Conservation (phyloP, 2,888 invertebrate genomes). For the Timandra comae region DNA sequence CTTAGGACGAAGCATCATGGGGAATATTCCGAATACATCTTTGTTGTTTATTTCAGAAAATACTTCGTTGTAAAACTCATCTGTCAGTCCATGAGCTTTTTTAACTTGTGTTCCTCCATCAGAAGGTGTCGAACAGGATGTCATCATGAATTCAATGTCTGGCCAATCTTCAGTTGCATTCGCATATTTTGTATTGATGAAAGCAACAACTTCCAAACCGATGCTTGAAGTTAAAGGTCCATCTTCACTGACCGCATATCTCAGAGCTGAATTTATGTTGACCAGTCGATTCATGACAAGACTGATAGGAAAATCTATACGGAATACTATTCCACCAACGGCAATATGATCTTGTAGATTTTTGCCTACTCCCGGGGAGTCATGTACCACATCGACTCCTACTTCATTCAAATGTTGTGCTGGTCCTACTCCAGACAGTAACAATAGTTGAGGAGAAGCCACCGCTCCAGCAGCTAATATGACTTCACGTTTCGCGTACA, state of each 20-base stretch:
- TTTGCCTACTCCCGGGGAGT: conserved; percentile 89
- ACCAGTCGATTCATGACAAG: conserved; percentile 88
- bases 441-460: conserved; percentile 92
- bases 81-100: conserved; percentile 86
- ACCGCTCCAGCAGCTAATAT: conserved; percentile 93
- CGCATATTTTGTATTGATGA: conserved; percentile 92
- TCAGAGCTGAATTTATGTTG: conserved; percentile 87
- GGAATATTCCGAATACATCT: conserved; percentile 89
- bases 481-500: conserved; percentile 86
- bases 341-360: conserved; percentile 95
- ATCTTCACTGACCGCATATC: conserved; percentile 90
- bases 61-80: conserved; percentile 87
- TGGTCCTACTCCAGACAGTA: conserved; percentile 93
- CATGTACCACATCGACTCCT: conserved; percentile 83
- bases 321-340: conserved; percentile 88
- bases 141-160: conserved; percentile 93
- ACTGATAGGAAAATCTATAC: conserved; percentile 87
- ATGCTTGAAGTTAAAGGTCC: conserved; percentile 92
- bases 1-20: conserved; percentile 93
- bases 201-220: conserved; percentile 91
- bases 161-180: conserved; percentile 93
- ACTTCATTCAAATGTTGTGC: conserved; percentile 82
- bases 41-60: conserved; percentile 82
- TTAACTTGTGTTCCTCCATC: conserved; percentile 90
- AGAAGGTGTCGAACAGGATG: conserved; percentile 87